Conservation (phyloP, 2,888 invertebrate genomes). For the Homarus gammarus region DNA sequence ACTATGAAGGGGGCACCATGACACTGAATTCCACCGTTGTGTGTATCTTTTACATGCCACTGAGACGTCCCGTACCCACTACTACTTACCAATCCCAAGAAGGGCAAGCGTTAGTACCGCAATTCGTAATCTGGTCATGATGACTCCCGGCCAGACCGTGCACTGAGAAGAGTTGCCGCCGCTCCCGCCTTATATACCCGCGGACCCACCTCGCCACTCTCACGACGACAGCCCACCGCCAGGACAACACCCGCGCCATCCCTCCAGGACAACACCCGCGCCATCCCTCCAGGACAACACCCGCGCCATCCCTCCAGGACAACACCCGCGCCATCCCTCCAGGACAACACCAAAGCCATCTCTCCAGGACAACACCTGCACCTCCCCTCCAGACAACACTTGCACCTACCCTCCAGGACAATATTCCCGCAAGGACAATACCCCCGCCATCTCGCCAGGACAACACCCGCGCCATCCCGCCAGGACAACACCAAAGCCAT, state of each 20-base stretch:
- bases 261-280: constrained; percentile 6
- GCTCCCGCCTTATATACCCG: constrained; percentile 47
- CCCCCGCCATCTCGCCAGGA: background rate
- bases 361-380: constrained; percentile 22
- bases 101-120: constrained; percentile 50
- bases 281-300: background rate
- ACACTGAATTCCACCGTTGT: constrained; percentile 17
- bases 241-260: constrained; percentile 25
- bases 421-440: background rate
- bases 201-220: constrained; percentile 33
- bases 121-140: constrained; percentile 41
- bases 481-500: background rate
- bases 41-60: constrained; percentile 14
- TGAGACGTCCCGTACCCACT: constrained; percentile 9
- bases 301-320: constrained; percentile 9
- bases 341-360: background rate
- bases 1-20: background rate
- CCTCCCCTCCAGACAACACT: too few species aligned
- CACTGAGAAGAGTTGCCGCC: constrained; percentile 41
- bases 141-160: constrained; percentile 39
- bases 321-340: background rate
- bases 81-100: constrained; percentile 53
- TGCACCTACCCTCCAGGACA: constrained; percentile 30
- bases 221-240: constrained; percentile 12
- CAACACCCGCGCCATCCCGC: too few species aligned